phyloP scores from a whole-genome alignment of 1,140 invertebrate genomes.

The Drosophila virilis region DNA sequence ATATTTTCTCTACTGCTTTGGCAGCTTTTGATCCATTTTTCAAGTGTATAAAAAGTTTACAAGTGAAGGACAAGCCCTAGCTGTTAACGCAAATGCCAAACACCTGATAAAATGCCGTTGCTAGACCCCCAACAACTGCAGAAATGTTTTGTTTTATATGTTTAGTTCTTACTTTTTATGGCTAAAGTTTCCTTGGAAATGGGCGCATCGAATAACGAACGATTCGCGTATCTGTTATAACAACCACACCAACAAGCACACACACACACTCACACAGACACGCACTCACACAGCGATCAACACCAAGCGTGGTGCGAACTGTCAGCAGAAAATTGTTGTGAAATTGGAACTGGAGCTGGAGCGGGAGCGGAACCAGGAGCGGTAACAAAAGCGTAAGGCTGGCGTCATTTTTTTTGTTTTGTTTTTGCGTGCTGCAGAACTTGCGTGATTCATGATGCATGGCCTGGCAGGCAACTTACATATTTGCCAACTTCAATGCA shows the following conservation, averaged over 20 bases:
- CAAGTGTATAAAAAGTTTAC: neutral
- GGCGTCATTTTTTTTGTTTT: constrained; percentile 56
- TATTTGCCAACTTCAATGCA: constrained; percentile 56
- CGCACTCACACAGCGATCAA: constrained; percentile 27
- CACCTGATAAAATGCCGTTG: constrained; percentile 50
- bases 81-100: constrained; percentile 41
- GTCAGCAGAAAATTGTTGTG: constrained; percentile 27
- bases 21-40: neutral
- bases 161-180: constrained; percentile 59
- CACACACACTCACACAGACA: constrained; percentile 3
- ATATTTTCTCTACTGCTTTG: neutral
- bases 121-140: constrained; percentile 4
- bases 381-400: constrained; percentile 5
- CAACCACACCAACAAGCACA: constrained; percentile 22
- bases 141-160: constrained; percentile 28
- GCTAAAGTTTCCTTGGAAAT: constrained; percentile 78
- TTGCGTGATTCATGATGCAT: constrained; percentile 78
- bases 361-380: neutral
- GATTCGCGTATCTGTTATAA: constrained; percentile 57
- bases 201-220: constrained; percentile 51
- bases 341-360: constrained; percentile 10
- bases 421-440: constrained; percentile 60
- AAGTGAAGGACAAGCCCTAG: constrained; percentile 20
- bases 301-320: constrained; percentile 49
- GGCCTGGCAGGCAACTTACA: constrained; percentile 30